Evolutionary conservation across 1,140 invertebrate genomes (phyloP), one percentile per base, ranked within the genome.

Genomic region (Odontomachus brunneus): DNA sequence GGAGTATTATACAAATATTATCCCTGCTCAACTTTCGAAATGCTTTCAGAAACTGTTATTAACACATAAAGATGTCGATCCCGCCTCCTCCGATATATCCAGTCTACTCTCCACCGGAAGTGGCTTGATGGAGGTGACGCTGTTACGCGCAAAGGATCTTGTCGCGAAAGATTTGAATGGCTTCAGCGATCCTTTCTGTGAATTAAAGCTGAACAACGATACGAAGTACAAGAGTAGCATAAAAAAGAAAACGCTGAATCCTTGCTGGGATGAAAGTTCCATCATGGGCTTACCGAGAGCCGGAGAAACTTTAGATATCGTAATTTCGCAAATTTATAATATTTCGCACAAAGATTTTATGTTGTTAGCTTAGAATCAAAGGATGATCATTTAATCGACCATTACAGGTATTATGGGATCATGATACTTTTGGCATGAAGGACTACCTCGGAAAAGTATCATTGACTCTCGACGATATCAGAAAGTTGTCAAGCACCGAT

Each of bases 131-230:
- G 93, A 94, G 67, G 92, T 94, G 4, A 93, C 91, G 0, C 78
- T 94, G 11, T 60, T 92, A 53, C 91, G 94, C 2, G 94, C 94
- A 0, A 91, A 86, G 22, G 92, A 94, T 87, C 91, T 94, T 14
- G 92, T 94, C 7, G 92, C 94, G 0, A 94, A 93, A 73, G 94
- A 94, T 84, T 72, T 94, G 22, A 94, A 94, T 60, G 93, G 94
- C 19, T 95, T 94, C 87, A 95, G 95, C 89, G 95, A 95, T 89
- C 95, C 95, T 19, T 95, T 94, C 74, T 95, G 94, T 89, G 95
- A 95, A 74, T 84, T 96, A 12, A 93, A 93, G 82, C 73, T 95
- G 48, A 94, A 94, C 51, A 94, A 94, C 24, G 94, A 95, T 72
- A 94, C 94, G 19, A 93, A 95, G 65, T 95, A 95, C 86, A 95